These are phyloP conservation scores for Mesitornis unicolor DNA, from an alignment of 2,113 vertebrate species.

Conservation along the genomic window DNA sequence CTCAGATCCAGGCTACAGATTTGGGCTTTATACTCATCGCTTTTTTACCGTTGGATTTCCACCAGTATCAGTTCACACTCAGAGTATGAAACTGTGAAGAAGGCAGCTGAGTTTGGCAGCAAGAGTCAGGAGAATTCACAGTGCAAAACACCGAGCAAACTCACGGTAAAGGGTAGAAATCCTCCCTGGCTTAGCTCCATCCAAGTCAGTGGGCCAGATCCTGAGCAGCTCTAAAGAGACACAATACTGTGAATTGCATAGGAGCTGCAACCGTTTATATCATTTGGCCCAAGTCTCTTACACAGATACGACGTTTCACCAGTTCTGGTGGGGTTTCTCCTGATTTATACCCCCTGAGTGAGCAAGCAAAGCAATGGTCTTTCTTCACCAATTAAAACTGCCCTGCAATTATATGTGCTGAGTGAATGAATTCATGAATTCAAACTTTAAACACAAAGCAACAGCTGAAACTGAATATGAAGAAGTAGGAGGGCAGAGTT, in stretches of 20 bases:
- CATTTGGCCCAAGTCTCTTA: not conserved
- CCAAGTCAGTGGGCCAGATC: not conserved
- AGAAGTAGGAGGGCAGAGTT: slow-evolving; percentile 60
- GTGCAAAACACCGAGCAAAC: not conserved
- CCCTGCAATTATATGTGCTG: not conserved
- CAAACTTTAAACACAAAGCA: slow-evolving; percentile 50
- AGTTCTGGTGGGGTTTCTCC: not conserved
- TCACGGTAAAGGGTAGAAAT: slow-evolving; percentile 18
- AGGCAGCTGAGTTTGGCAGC: slow-evolving; percentile 44
- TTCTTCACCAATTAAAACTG: slow-evolving; percentile 22
- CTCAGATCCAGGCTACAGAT: slow-evolving; percentile 50
- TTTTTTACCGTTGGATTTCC: slow-evolving; percentile 61
- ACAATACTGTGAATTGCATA: not conserved
- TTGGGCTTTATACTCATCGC: not conserved
- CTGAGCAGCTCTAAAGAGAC: not conserved
- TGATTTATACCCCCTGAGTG: not conserved
- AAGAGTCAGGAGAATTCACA: slow-evolving; percentile 28
- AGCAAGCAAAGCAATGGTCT: not conserved
- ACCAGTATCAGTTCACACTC: slow-evolving; percentile 58
- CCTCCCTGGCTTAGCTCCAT: slow-evolving; percentile 16
- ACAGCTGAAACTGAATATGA: slow-evolving; percentile 25
- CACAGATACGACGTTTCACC: not conserved
- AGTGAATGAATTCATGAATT: slow-evolving; percentile 9
- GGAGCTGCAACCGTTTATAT: not conserved
- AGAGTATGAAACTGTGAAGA: slow-evolving; percentile 40